Percentiles rank a stretch among this genome's conserved stretches.
Conservation (phyloP, 2,888 invertebrate species). For the Caenorhabditis doughertyi region DNA sequence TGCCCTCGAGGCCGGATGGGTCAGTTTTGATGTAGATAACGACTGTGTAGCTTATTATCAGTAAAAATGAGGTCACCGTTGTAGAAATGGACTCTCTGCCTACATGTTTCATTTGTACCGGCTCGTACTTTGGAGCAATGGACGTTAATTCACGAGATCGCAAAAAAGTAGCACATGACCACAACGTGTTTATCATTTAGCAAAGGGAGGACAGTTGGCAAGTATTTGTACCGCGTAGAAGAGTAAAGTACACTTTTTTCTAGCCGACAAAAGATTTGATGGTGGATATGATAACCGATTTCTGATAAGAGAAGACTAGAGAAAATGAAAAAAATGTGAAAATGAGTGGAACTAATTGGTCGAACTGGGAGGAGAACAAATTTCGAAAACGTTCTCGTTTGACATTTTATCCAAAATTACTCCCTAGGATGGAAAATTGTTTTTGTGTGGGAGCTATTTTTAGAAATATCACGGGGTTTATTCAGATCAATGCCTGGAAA, state of each 20-base stretch:
- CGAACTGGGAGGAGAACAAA: neutral
- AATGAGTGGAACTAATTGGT: slow-evolving; percentile 18
- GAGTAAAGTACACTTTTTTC: slow-evolving; percentile 52
- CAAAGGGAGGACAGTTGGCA: slow-evolving; percentile 17
- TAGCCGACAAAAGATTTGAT: slow-evolving; percentile 23
- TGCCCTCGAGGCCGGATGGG: slow-evolving; percentile 3
- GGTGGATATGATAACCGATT: slow-evolving; percentile 32
- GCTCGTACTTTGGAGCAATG: slow-evolving; percentile 35
- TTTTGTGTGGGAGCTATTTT: neutral
- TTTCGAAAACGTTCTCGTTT: slow-evolving; percentile 17
- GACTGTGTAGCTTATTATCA: slow-evolving; percentile 22
- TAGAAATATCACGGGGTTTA: neutral
- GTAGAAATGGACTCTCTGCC: neutral
- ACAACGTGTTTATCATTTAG: slow-evolving; percentile 56
- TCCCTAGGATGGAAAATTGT: neutral
- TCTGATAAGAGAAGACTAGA: slow-evolving; percentile 34
- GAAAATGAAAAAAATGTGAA: neutral
- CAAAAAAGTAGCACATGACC: slow-evolving; percentile 47
- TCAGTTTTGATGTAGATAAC: slow-evolving; percentile 8
- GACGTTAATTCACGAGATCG: slow-evolving; percentile 1
- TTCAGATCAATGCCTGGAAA: too few species aligned
- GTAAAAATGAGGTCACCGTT: slow-evolving; percentile 35
- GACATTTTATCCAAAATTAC: neutral
- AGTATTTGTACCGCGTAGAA: slow-evolving; percentile 35
- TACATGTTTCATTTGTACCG: slow-evolving; percentile 11